Evolutionary conservation across 2,888 invertebrate species (phyloP).

Genomic region (Galeruca laticollis): DNA sequence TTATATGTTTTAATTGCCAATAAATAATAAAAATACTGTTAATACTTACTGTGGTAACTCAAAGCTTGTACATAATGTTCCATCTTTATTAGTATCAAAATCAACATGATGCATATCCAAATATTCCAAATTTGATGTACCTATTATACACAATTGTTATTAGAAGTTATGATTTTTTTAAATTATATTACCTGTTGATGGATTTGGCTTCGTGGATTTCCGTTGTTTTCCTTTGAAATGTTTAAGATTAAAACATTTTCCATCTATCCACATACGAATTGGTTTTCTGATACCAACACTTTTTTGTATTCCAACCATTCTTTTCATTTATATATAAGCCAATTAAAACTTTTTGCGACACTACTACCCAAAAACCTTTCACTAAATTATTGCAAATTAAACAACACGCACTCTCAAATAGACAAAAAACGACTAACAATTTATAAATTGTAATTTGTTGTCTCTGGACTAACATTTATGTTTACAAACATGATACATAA

Average conservation of each 20-base stretch:
- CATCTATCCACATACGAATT: conserved; percentile 63
- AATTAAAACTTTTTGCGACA: not conserved
- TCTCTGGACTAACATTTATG: too few species aligned
- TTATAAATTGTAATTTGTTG: too few species aligned
- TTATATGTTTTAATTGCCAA: too few species aligned
- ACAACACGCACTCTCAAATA: too few species aligned
- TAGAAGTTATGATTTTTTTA: not conserved
- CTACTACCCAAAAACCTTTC: too few species aligned
- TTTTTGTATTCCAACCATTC: conserved; percentile 26
- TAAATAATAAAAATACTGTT: not conserved
- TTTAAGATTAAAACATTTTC: conserved; percentile 57
- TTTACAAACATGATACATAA: too few species aligned
- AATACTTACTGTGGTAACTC: conserved; percentile 71
- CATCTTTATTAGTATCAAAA: conserved; percentile 62
- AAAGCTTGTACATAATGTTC: conserved; percentile 71
- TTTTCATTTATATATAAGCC: not conserved
- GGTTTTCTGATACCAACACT: conserved; percentile 49
- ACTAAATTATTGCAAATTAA: too few species aligned
- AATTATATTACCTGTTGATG: not conserved
- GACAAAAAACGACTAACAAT: too few species aligned
- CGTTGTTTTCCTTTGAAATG: conserved; percentile 41
- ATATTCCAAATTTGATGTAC: conserved; percentile 20
- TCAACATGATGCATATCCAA: conserved; percentile 31
- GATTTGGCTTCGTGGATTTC: not conserved
- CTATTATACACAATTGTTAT: not conserved